Evolutionary conservation across 2,888 invertebrate species (phyloP), one percentile per base, ranked within the genome.

Genomic region (Kuschelorhynchus macadamiae): DNA sequence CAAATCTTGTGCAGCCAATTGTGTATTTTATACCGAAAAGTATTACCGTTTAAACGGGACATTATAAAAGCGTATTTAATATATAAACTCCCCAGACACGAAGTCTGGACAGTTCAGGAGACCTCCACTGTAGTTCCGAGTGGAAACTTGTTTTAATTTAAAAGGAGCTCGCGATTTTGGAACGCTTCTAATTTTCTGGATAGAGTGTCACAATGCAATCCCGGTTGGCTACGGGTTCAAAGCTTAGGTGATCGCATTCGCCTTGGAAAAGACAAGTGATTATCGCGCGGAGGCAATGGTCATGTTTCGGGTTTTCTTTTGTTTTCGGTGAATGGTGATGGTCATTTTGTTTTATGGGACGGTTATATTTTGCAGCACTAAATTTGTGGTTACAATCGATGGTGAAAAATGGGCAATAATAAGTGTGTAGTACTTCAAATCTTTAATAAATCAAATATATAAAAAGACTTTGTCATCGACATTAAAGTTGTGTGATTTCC

Each of bases 131-230:
- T 7, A 41, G 68, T 53, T 52, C 63, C 53, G 59, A 59, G 57
- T 57, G 63, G 33, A 68, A 68, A 39, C 14, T 44, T 62, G 56
- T 67, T 55, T 53, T 55, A 25, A 44, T 55, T 66, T 49, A 47
- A 62, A 62, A 42, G 55, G 46, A 47, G 61, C 47, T 42, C 46
- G 44, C 9, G 8, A 36, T 57, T 60, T 59, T 36, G 14, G 59
- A 49, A 16, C 33, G 44, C 56, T 21, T 20, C 18, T 50, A 65
- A 44, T 61, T 61, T 56, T 47, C 53, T 55, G 67, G 61, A 67
- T 56, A 17, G 17, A 57, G 49, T 49, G 56, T 41, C 49, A 41
- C 62, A 42, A 47, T 39, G 17, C 55, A 47, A 36, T 55, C 44
- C 17, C 56, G 14, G 32, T 46, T 33, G 46, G 33, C 17, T 57